Base-by-base conservation (phyloP, 2,797 vertebrate species). In the Mormyrops attenuatus region DNA sequence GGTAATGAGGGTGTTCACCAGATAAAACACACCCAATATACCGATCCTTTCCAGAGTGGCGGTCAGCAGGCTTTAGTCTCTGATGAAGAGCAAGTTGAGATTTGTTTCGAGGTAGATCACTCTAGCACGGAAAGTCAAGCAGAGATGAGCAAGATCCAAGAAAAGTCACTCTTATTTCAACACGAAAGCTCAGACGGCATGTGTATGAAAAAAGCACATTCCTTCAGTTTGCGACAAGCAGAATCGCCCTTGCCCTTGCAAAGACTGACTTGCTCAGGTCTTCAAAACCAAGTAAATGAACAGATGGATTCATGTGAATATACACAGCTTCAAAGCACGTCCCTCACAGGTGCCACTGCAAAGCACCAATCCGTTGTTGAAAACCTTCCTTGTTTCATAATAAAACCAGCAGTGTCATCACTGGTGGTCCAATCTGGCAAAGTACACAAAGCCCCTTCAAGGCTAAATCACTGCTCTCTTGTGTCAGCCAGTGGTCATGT, bases 81-180 rank as follows among this genome's bases (percentile, higher is more conserved):
- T 0, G 97, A 97, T 34, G 97, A 97, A 38, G 97, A 98, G n/a
- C 95, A 96, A 69, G 94, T 98, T 89, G 97, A 99, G 93, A 95
- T 97, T 34, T 97, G 95, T 91, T 96, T 94, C 22, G 91, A 89
- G 38, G 53, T 34, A 11, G 89, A 91, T 30, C 52, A 63, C 82
- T 30, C 88, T 88, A 53, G 88, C 86, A 26, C 88, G 53, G 86
- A 88, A 87, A 80, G 85, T 85, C 87, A 66, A 41, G 47, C 63
- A 88, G 66, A 89, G n/a, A 82, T 90, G 60, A 85, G 53, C 57
- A 89, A 92, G 87, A 55, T 91, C 69, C 60, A 89, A 69, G 91
- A 89, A 8, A 73, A 41, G 55, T 41, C 85, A 77, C 88, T 86
- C 73, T 20, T 88, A 90, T 89, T 5, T 5, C 13, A 0, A 5